Conservation (phyloP, 2,888 invertebrate species). For the Smittia sp. region DNA sequence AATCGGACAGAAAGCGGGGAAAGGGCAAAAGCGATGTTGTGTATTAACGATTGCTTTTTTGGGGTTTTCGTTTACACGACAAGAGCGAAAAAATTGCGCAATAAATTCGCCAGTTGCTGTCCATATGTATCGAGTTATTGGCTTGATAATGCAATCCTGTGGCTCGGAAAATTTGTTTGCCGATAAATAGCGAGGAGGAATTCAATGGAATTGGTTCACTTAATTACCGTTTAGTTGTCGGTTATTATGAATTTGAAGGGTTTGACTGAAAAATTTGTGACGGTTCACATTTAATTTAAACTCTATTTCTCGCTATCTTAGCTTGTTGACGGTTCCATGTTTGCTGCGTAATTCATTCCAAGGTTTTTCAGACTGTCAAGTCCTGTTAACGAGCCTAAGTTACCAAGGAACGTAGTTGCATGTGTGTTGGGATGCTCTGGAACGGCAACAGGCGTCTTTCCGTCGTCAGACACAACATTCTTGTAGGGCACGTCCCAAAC, state of each 20-base stretch:
- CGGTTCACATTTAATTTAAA: neutral
- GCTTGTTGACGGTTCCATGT: no score
- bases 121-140: neutral
- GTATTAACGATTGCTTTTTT: no score
- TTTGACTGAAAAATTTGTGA: neutral
- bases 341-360: neutral
- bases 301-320: no score
- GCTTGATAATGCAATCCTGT: neutral
- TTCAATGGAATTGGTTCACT: neutral
- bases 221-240: neutral
- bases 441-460: conserved; percentile 5
- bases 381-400: neutral
- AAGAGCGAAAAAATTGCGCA: neutral
- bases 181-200: neutral
- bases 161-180: neutral
- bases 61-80: neutral
- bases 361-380: no score
- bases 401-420: neutral
- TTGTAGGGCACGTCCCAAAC: conserved; percentile 20
- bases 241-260: neutral
- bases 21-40: no score
- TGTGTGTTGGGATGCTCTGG: conserved; percentile 7
- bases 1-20: neutral
- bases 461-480: conserved; percentile 14
- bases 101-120: neutral